Evolutionary conservation across 2,888 invertebrate genomes (phyloP).

Genomic region (Eupithecia subfuscata): DNA sequence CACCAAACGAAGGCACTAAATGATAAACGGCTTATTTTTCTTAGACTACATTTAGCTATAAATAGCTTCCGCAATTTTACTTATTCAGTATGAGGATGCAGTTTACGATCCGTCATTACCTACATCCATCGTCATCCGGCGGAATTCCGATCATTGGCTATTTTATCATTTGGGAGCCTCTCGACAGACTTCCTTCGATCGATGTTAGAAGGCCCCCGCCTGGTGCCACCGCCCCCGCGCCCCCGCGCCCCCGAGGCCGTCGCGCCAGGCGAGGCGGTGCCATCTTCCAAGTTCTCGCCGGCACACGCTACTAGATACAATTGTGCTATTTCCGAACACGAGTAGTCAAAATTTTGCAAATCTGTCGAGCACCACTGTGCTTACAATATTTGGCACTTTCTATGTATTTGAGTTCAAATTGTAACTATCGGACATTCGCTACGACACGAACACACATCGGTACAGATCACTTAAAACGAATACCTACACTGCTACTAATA

Average conservation of each 20-base stretch:
- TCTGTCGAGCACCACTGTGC: conserved; percentile 81
- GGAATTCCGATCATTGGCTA: conserved; percentile 67
- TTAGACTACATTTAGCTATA: conserved; percentile 49
- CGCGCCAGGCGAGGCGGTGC: conserved; percentile 45
- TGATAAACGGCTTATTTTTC: conserved; percentile 78
- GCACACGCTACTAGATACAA: conserved; percentile 65
- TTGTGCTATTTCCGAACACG: conserved; percentile 70
- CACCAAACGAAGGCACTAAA: conserved; percentile 80
- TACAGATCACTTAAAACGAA: conserved; percentile 42
- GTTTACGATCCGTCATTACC: conserved; percentile 54
- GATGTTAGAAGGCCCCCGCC: conserved; percentile 63
- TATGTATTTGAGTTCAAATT: conserved; percentile 62
- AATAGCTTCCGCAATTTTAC: conserved; percentile 69
- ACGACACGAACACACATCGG: conserved; percentile 60
- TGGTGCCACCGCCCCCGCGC: neutral
- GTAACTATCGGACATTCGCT: conserved; percentile 59
- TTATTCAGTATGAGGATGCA: conserved; percentile 68
- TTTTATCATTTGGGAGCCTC: conserved; percentile 82
- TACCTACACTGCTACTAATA: conserved; percentile 50
- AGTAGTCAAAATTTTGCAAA: conserved; percentile 77
- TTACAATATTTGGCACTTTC: conserved; percentile 81
- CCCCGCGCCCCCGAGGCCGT: neutral
- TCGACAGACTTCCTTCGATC: conserved; percentile 68
- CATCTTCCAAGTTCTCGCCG: conserved; percentile 54
- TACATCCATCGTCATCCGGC: conserved; percentile 58